Evolutionary conservation across 35 echinoderm and acorn worm genomes (phyloP).

Genomic region (Anneissia japonica): DNA sequence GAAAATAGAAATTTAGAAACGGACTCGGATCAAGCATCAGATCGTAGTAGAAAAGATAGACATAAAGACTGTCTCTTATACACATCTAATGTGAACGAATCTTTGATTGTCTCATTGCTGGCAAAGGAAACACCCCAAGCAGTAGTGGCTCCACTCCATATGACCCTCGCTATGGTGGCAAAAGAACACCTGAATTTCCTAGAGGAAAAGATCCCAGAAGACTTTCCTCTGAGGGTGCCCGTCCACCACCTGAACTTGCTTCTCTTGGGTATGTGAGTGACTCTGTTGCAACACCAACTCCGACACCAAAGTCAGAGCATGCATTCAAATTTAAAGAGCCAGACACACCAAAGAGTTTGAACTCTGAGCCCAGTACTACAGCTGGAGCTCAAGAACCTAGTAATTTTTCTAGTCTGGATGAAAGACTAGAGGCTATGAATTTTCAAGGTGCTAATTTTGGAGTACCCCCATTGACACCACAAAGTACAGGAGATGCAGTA

Average conservation of each 20-base stretch:
- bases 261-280: background rate
- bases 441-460: background rate
- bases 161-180: slow-evolving; percentile 49
- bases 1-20: background rate
- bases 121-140: slow-evolving; percentile 66
- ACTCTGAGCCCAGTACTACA: background rate
- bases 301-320: slow-evolving; percentile 17
- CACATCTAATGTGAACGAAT: slow-evolving; percentile 86
- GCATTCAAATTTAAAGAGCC: slow-evolving; percentile 23
- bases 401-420: background rate
- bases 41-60: background rate
- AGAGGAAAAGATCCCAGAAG: slow-evolving; percentile 15
- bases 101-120: slow-evolving; percentile 68
- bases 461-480: background rate
- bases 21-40: background rate
- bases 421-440: background rate
- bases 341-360: slow-evolving; percentile 3
- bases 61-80: slow-evolving; percentile 28
- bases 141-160: slow-evolving; percentile 57
- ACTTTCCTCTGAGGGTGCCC: slow-evolving; percentile 3
- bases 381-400: background rate
- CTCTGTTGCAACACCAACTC: background rate
- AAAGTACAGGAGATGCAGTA: background rate
- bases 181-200: background rate
- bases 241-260: slow-evolving; percentile 29